Evolutionary conservation across 1,140 invertebrate genomes (phyloP), one percentile per base, ranked within the genome.

Genomic region (Drosophila azteca): DNA sequence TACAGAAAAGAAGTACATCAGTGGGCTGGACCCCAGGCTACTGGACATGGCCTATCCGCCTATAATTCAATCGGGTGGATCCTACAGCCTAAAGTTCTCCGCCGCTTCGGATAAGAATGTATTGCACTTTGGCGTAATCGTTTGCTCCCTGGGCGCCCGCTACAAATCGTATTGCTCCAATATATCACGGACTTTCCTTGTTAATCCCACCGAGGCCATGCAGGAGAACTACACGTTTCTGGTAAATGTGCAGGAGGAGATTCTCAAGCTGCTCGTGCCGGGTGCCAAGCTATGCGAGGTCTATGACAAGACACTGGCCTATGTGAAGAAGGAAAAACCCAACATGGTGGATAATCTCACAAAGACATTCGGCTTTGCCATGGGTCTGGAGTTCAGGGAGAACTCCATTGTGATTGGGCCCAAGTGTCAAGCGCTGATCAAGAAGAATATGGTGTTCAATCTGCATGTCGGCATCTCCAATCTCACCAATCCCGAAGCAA

Each of bases 81-180:
- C 98, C 90, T 99, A 99, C 93, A 97, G 95, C 90, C 93, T 99
- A 1, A 99, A 99, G 92, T 99, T 99, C 91, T 99, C 97, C 91
- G 97, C 96, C 46, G 94, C 94, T 31, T 98, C 97, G 83, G 97
- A 99, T 90, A 98, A 99, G 90, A 98, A 98, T 89, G 94, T 94
- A 74, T 92, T 99, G 50, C 97, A 99, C 92, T 99, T 99, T 93
- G 99, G 98, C 45, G 95, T 97, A 0, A 99, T 99, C 70, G 96
- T 99, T 44, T 99, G 98, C 93, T 97, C 97, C 20, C 92, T 99
- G 68, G 99, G 99, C 22, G 96, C 96, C 13, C 93, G 99, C 54
- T 99, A 99, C 92, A 99, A 99, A 91, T 97, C 96, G 0, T 99
- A 99, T 90, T 99, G 99, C 93, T 98, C 99, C 0, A 99, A 99